A percentile compares a stretch with the other conserved stretches of the same genome.
Evolutionary conservation across 1,140 invertebrate species (phyloP).

Genomic region (Amphibalanus amphitrite): DNA sequence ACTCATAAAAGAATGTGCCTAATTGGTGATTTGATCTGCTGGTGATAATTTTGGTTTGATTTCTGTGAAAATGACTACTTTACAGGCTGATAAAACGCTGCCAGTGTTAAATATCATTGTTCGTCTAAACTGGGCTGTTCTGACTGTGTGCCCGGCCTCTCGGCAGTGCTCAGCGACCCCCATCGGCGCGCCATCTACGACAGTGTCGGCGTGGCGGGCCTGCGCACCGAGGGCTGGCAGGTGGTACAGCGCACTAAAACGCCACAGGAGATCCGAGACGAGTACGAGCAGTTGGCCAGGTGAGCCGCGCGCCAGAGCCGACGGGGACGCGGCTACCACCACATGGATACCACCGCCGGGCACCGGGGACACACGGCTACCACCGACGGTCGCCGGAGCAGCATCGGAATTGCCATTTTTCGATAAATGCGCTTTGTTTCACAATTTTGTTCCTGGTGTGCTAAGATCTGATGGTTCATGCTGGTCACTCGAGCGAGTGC

Average conservation of each 20-base stretch:
- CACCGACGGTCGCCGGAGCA: no score
- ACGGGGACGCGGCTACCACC: no score
- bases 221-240: conserved; percentile 83
- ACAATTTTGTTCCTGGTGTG: no score
- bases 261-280: conserved; percentile 80
- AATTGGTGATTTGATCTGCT: conserved; percentile 6
- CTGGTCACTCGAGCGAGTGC: no score
- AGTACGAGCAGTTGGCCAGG: conserved; percentile 67
- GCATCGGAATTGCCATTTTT: no score
- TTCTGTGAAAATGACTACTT: conserved; percentile 3
- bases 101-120: no score
- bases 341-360: no score
- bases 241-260: conserved; percentile 75
- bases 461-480: no score
- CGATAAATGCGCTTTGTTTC: no score
- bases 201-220: conserved; percentile 51
- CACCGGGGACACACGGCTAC: no score
- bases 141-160: conserved; percentile 14
- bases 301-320: no score
- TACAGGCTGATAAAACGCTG: no score
- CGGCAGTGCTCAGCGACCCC: conserved; percentile 52
- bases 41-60: conserved; percentile 8
- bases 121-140: conserved; percentile 3
- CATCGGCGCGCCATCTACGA: conserved; percentile 66
- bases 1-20: not conserved